Conservation (phyloP, 1,140 invertebrate species). For the Pristionchus pacificus region DNA sequence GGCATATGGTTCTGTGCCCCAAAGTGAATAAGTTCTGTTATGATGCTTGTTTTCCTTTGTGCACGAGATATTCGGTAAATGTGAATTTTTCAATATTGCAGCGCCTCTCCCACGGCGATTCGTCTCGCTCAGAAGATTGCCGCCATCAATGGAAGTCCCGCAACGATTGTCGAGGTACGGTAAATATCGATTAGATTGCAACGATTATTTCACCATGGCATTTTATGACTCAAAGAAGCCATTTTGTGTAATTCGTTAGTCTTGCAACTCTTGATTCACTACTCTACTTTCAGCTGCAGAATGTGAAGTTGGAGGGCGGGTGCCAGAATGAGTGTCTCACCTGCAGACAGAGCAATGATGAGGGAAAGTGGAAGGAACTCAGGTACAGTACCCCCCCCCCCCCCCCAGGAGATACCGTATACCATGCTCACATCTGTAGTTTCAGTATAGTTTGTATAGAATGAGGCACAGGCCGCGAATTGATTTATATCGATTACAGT, state of each 20-base stretch:
- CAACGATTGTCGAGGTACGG: conserved; percentile 20
- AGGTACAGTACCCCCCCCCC: conserved; percentile 3
- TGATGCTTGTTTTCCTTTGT: too few species aligned
- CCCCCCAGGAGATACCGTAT: background rate
- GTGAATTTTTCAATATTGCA: too few species aligned
- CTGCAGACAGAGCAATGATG: conserved; percentile 14
- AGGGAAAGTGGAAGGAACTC: conserved; percentile 22
- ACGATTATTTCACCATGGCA: too few species aligned
- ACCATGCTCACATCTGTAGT: conserved; percentile 2
- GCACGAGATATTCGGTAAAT: too few species aligned
- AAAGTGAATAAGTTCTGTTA: too few species aligned
- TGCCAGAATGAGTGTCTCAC: conserved; percentile 12
- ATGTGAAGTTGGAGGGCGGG: too few species aligned
- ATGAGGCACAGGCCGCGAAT: background rate
- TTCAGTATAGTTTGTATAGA: conserved; percentile 13
- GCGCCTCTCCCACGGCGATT: conserved; percentile 9
- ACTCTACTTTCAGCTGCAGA: too few species aligned
- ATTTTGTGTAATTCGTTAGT: too few species aligned
- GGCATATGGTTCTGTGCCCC: too few species aligned
- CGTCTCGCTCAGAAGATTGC: conserved; percentile 23
- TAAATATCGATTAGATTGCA: too few species aligned
- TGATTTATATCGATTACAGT: conserved; percentile 7
- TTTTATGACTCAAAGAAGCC: too few species aligned
- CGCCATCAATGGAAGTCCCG: background rate
- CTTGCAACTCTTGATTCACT: too few species aligned